phyloP scores from a whole-genome alignment of 1,140 invertebrate genomes.

The Drosophila micromelanica region DNA sequence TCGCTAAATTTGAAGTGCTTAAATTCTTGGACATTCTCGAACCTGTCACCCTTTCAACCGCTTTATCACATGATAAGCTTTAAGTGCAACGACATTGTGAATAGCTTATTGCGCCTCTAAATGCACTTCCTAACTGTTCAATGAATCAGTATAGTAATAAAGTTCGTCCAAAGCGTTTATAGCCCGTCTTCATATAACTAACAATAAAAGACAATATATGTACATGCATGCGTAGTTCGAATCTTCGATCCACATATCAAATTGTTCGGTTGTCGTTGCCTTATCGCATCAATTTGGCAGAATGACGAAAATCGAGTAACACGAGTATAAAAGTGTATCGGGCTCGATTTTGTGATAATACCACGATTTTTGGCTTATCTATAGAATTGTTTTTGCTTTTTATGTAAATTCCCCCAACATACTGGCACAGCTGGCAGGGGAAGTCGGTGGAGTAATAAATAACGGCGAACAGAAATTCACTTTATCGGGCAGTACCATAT shows the following conservation, averaged over 20 bases:
- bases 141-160: conserved; percentile 25
- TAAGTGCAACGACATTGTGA: conserved; percentile 17
- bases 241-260: conserved; percentile 21
- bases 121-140: conserved; percentile 23
- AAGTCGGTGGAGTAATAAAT: conserved; percentile 30
- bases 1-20: background rate
- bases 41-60: background rate
- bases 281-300: conserved; percentile 24
- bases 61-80: conserved; percentile 21
- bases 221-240: background rate
- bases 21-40: background rate
- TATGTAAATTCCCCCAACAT: conserved; percentile 39
- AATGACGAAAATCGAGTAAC: conserved; percentile 37
- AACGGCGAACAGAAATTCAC: conserved; percentile 43
- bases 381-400: conserved; percentile 27
- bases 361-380: conserved; percentile 35
- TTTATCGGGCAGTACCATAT: conserved; percentile 53
- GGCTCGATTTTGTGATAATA: conserved; percentile 27
- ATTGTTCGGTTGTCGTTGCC: conserved; percentile 21
- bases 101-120: background rate
- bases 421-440: background rate
- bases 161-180: conserved; percentile 5
- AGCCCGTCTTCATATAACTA: conserved; percentile 12
- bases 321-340: conserved; percentile 25
- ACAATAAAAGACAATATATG: conserved; percentile 19